Conservation (phyloP, 30 jellyfish, hydroid and myxozoan genomes). For the Sanderia malayensis region DNA sequence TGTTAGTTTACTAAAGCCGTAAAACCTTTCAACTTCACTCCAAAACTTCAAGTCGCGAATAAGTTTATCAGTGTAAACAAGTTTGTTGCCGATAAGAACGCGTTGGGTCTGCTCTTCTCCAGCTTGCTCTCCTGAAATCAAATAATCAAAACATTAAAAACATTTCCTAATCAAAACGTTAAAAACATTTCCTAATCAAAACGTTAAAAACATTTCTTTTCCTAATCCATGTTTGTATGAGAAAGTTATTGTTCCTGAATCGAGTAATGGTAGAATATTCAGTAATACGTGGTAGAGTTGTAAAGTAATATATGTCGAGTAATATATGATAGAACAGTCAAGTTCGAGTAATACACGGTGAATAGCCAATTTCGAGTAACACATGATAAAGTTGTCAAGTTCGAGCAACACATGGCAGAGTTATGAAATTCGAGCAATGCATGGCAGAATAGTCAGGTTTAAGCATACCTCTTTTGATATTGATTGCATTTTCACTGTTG, state of each 20-base stretch:
- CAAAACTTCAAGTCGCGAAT: slow-evolving; percentile 79
- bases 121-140: slow-evolving; percentile 34
- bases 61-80: slow-evolving; percentile 69
- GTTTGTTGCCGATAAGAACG: slow-evolving; percentile 61
- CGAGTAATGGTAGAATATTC: neutral
- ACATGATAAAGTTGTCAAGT: too few relatives aligned
- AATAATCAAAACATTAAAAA: neutral
- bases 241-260: neutral
- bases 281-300: neutral
- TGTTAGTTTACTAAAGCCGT: too few relatives aligned
- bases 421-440: too few relatives aligned
- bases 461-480: slow-evolving; percentile 61
- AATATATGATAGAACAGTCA: too few relatives aligned
- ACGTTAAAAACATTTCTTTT: neutral
- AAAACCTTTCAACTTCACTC: slow-evolving; percentile 85
- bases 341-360: too few relatives aligned
- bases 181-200: neutral
- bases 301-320: neutral
- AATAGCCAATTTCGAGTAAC: too few relatives aligned
- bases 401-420: too few relatives aligned
- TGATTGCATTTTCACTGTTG: slow-evolving; percentile 53
- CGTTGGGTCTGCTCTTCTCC: slow-evolving; percentile 47
- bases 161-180: neutral
- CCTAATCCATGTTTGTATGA: neutral
- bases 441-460: too few relatives aligned